Percentiles rank a stretch among this genome's conserved stretches.
phyloP scores from a whole-genome alignment of 2,113 vertebrate genomes.

The Egretta garzetta region DNA sequence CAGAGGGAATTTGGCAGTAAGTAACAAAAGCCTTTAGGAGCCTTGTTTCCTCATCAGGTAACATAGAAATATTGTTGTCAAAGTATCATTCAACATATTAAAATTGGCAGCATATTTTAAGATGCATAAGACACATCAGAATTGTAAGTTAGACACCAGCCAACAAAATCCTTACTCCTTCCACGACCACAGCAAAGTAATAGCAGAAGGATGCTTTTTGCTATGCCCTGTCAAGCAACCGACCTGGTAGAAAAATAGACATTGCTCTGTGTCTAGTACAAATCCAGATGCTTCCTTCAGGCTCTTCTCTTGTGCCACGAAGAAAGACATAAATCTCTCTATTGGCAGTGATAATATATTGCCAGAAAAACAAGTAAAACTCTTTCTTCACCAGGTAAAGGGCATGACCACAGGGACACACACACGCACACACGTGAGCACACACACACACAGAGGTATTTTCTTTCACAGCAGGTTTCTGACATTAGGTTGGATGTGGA shows the following conservation, averaged over 20 bases:
- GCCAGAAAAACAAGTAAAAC: neutral
- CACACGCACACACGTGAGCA: too few relatives aligned
- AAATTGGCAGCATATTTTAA: neutral
- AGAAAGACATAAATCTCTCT: neutral
- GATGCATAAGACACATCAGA: neutral
- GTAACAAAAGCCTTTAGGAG: neutral
- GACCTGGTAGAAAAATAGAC: neutral
- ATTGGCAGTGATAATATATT: neutral
- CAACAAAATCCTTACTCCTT: neutral
- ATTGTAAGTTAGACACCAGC: neutral
- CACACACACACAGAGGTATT: neutral
- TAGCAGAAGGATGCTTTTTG: neutral
- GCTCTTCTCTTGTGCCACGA: neutral
- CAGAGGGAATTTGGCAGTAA: neutral
- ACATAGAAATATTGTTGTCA: neutral
- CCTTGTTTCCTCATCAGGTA: neutral
- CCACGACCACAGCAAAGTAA: neutral
- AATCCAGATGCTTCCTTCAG: neutral
- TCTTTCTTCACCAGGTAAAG: neutral
- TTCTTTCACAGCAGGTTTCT: neutral
- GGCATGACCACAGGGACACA: neutral
- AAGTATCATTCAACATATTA: neutral
- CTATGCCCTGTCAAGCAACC: neutral
- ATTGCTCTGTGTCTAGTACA: neutral
- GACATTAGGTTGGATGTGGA: neutral